phyloP scores from a whole-genome alignment of 2,797 vertebrate genomes.

The Phalloptychus januarius region DNA sequence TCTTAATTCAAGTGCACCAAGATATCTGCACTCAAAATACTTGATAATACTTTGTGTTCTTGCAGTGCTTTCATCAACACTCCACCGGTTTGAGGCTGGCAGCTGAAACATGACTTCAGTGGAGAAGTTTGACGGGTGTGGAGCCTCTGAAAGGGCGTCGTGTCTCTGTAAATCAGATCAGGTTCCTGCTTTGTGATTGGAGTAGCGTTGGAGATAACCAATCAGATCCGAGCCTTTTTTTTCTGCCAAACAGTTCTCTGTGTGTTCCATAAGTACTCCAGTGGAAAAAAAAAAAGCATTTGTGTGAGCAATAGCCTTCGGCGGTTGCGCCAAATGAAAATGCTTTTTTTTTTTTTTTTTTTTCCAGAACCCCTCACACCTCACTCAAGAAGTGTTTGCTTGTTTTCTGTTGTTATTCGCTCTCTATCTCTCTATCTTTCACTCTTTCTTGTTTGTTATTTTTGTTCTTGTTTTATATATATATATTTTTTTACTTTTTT shows the following conservation, averaged over 20 bases:
- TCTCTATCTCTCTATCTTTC: conserved; percentile 66
- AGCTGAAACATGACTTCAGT: neutral
- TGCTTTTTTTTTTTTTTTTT: conserved; percentile 83
- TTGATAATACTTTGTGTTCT: no score
- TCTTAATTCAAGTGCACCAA: no score
- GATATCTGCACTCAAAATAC: no score
- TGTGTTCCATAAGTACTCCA: conserved; percentile 87
- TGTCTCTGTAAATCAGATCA: conserved; percentile 33
- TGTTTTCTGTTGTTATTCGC: conserved; percentile 75
- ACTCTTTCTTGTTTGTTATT: conserved; percentile 51
- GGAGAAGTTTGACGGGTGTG: neutral
- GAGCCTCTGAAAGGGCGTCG: conserved; percentile 6
- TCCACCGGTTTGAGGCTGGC: neutral
- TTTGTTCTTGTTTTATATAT: conserved; percentile 51
- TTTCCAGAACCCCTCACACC: conserved; percentile 77
- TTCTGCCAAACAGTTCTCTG: conserved; percentile 86
- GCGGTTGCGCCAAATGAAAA: conserved; percentile 84
- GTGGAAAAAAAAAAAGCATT: conserved; percentile 87
- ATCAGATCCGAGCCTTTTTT: conserved; percentile 63
- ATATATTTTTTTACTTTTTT: conserved; percentile 31
- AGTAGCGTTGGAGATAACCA: conserved; percentile 39
- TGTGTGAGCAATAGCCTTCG: conserved; percentile 84
- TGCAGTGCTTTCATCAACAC: neutral
- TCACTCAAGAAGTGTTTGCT: conserved; percentile 86
- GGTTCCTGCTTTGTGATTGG: conserved; percentile 38